Conservation (phyloP, 2,113 vertebrate genomes). For the Boulengeromyrus knoepffleri region DNA sequence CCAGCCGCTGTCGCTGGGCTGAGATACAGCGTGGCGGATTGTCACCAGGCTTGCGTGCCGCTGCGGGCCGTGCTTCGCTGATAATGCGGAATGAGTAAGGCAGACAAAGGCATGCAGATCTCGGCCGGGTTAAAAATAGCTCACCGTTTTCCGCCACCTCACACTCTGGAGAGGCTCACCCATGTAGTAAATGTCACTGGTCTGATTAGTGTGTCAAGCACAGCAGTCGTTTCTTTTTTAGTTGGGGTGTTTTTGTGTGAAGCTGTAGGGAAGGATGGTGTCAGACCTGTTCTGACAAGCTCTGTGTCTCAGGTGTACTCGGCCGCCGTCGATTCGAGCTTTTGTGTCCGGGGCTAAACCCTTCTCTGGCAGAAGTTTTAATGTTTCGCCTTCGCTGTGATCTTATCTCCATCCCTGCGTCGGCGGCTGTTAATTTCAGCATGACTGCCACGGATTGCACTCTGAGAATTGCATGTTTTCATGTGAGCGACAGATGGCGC, state of each 20-base stretch:
- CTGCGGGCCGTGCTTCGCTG: constrained; percentile 24
- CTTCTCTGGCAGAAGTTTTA: not conserved
- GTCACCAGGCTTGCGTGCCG: not conserved
- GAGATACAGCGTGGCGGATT: not conserved
- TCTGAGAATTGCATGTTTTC: constrained; percentile 38
- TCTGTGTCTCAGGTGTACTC: not conserved
- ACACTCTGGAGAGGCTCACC: constrained; percentile 31
- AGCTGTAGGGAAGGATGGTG: not conserved
- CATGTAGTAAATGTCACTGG: constrained; percentile 33
- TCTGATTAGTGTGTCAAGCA: constrained; percentile 26
- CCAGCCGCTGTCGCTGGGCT: not conserved
- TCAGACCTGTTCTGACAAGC: not conserved
- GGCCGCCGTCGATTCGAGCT: not conserved
- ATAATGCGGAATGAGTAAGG: constrained; percentile 39
- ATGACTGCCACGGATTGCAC: constrained; percentile 30
- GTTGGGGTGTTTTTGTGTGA: constrained; percentile 34
- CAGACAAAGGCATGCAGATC: constrained; percentile 47
- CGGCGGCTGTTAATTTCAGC: not conserved
- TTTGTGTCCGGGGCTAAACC: not conserved
- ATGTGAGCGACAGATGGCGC: constrained; percentile 47
- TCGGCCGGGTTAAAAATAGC: constrained; percentile 57
- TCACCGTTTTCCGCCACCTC: constrained; percentile 34
- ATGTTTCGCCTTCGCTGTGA: not conserved
- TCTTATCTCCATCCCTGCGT: not conserved
- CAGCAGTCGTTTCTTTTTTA: constrained; percentile 46